A percentile compares a stretch with the other conserved stretches of the same genome.
phyloP scores from a whole-genome alignment of 2,888 invertebrate species.

The Entomobrya multifasciata region DNA sequence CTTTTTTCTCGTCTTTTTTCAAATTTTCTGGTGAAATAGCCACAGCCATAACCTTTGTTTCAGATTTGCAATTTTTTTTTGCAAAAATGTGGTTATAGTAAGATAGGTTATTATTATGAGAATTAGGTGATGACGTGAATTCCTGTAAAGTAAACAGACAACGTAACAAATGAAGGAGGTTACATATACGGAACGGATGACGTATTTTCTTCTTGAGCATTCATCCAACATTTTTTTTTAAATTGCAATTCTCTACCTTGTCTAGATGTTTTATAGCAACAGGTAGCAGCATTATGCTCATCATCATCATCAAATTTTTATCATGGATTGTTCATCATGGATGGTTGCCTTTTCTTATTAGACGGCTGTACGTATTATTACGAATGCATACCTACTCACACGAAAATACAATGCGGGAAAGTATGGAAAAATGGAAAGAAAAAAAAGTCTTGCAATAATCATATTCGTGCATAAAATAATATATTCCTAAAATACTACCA shows the following conservation, averaged over 20 bases:
- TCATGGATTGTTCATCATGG: slow-evolving; percentile 24
- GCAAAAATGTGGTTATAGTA: background rate
- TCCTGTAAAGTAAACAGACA: background rate
- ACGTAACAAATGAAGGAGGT: background rate
- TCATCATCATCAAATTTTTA: background rate
- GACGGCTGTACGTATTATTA: background rate
- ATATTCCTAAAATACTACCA: too few species aligned
- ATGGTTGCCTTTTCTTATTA: slow-evolving; percentile 38
- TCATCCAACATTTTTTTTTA: too few species aligned
- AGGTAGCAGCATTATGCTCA: background rate
- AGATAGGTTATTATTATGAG: background rate
- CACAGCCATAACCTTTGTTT: background rate
- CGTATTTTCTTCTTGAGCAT: slow-evolving; percentile 44
- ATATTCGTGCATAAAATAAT: background rate
- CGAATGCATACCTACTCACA: background rate
- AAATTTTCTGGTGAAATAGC: slow-evolving; percentile 10
- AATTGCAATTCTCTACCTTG: background rate
- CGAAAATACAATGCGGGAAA: background rate
- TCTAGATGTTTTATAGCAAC: background rate
- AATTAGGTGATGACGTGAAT: too few species aligned
- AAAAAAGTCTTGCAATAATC: slow-evolving; percentile 14
- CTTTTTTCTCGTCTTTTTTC: background rate
- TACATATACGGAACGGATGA: slow-evolving; percentile 30
- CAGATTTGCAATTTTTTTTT: background rate
- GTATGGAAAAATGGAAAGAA: slow-evolving; percentile 22